These are phyloP conservation scores for Hyalella azteca DNA, from an alignment of 2,888 invertebrate species.

Conservation along the genomic window DNA sequence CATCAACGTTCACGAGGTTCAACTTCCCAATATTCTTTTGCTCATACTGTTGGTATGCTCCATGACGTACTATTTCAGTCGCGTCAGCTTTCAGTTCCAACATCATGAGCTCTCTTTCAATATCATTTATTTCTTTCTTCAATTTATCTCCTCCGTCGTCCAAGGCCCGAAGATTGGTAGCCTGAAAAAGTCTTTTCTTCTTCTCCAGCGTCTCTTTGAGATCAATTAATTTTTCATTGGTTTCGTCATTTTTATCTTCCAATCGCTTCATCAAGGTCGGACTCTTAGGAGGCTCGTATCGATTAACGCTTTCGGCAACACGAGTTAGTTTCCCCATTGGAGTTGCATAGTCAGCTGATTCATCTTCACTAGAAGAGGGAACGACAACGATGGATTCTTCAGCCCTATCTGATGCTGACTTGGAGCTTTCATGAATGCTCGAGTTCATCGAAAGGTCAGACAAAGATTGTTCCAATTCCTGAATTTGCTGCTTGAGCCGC, in stretches of 20 bases:
- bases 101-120: constrained; percentile 57
- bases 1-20: neutral
- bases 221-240: neutral
- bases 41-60: neutral
- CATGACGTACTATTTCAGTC: constrained; percentile 29
- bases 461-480: constrained; percentile 40
- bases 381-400: neutral
- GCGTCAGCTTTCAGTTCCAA: constrained; percentile 36
- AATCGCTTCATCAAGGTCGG: neutral
- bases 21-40: neutral
- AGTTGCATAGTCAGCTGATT: neutral
- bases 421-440: neutral
- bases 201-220: neutral
- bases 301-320: neutral
- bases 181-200: constrained; percentile 49
- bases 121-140: constrained; percentile 47
- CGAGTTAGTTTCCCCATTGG: too few species aligned
- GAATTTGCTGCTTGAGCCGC: constrained; percentile 29
- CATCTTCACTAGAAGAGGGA: constrained; percentile 7
- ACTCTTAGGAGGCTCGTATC: neutral
- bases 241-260: neutral
- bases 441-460: constrained; percentile 26
- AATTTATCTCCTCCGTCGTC: constrained; percentile 59
- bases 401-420: neutral
- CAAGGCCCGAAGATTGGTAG: constrained; percentile 49